Conservation (phyloP, 2,797 vertebrate genomes). For the Ambastaia sidthimunki region DNA sequence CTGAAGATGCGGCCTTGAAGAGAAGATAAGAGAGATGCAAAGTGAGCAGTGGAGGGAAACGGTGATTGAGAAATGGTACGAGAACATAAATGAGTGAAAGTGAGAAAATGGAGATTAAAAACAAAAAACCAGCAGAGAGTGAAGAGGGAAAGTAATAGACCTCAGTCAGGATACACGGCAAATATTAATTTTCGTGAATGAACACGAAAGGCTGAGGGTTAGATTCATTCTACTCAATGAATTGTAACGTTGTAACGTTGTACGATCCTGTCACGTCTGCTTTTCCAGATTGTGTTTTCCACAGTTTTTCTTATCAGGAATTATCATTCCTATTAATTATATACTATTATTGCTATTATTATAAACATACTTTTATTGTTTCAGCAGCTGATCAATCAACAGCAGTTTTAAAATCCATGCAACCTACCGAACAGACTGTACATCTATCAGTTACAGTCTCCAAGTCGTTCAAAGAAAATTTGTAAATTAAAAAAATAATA, state of each 20-base stretch:
- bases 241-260: no score
- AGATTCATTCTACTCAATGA: no score
- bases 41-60: slow-evolving; percentile 16
- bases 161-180: not conserved
- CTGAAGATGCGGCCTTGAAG: not conserved
- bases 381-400: not conserved
- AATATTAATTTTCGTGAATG: not conserved
- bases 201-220: no score
- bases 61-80: slow-evolving; percentile 13
- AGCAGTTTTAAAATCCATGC: not conserved
- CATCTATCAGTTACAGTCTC: not conserved
- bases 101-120: slow-evolving; percentile 3
- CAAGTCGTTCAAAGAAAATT: not conserved
- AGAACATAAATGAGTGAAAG: not conserved
- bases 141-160: slow-evolving; percentile 5
- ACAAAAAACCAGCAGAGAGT: slow-evolving; percentile 1
- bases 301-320: no score
- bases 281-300: no score
- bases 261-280: not conserved
- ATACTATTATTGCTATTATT: no score
- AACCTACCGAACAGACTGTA: not conserved
- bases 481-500: not conserved
- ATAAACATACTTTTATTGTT: not conserved
- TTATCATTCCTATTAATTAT: no score
- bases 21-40: slow-evolving; percentile 16